Base-by-base conservation (phyloP, 2,888 invertebrate genomes). In the Morpho helenor region DNA sequence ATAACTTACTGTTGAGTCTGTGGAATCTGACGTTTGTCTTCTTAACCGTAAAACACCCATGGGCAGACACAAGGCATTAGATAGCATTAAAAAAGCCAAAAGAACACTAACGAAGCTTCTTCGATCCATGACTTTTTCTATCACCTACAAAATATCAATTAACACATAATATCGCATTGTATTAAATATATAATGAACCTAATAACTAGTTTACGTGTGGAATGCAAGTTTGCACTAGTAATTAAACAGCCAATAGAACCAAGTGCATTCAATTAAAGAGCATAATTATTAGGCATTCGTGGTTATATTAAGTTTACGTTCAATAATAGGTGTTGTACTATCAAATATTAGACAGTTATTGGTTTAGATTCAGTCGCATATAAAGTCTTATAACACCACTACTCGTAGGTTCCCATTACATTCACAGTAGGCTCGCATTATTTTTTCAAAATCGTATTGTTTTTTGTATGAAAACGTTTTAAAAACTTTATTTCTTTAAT, bases 381-480 rank as follows among this genome's bases (percentile, higher is more conserved):
- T 70, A 75, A 76, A 77, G 77, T 76, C 80, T 87, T 87, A 84
- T 84, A 62, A 54, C 53, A 82, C 75, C 72, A 63, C 65, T 67
- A 22, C 4, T 16, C 16, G 16, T 16, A 16, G 51, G 76, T 75
- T 79, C 76, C 79, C 74, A 73, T 66, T 63, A 8, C 45, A 22
- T 52, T 8, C 74, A 82, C 73, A 82, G 82, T 63, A 5, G 79
- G 84, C 52, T 73, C 23, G 49, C 10, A 16, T 16, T 16, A 16
- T 16, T 16, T 16, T 16, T 16, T 16, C 16, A 16, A 1, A 60
- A 59, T 52, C 6, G 0, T 7, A 8, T n/a, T 43, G 9, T n/a
- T 22, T 23, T 43, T n/a, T 16, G 31, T 31, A 5, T 31, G 5
- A 3, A 5, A 31, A 31, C 1, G 31, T 31, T 2, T 5, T 3